A percentile compares a stretch with the other conserved stretches of the same genome.
phyloP scores from a whole-genome alignment of 2,888 invertebrate species.

The Phengaris alcon region DNA sequence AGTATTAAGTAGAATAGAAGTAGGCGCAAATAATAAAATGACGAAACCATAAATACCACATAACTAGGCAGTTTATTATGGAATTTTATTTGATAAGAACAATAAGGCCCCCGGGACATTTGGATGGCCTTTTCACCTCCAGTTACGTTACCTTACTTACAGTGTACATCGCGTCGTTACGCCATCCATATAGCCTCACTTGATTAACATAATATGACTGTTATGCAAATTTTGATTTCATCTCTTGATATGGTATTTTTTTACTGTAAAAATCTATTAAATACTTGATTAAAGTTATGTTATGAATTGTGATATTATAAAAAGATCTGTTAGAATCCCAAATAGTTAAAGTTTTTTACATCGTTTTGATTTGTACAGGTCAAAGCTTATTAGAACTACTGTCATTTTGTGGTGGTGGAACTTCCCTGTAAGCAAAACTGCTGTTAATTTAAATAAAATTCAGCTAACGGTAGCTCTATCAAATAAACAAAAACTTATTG shows the following conservation, averaged over 20 bases:
- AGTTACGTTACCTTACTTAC: neutral
- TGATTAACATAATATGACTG: neutral
- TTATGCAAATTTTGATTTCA: constrained; percentile 4
- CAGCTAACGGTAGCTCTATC: neutral
- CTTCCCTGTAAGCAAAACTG: neutral
- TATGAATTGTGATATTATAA: no score
- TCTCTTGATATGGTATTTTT: neutral
- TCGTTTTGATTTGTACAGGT: no score
- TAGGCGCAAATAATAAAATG: neutral
- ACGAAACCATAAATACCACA: constrained; percentile 17
- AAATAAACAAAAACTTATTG: neutral
- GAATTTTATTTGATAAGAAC: constrained; percentile 24
- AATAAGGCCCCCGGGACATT: constrained; percentile 19
- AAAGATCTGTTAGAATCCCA: no score
- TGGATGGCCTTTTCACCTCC: neutral
- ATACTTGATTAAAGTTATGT: no score
- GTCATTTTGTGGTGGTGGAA: neutral
- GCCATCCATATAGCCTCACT: neutral
- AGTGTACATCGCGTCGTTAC: neutral
- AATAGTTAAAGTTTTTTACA: no score
- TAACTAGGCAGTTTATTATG: constrained; percentile 13
- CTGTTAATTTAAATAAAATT: neutral
- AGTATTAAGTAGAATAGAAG: no score
- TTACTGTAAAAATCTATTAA: no score
- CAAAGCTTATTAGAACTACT: neutral